phyloP scores from a whole-genome alignment of 2,113 vertebrate species.

The Callithrix jacchus region DNA sequence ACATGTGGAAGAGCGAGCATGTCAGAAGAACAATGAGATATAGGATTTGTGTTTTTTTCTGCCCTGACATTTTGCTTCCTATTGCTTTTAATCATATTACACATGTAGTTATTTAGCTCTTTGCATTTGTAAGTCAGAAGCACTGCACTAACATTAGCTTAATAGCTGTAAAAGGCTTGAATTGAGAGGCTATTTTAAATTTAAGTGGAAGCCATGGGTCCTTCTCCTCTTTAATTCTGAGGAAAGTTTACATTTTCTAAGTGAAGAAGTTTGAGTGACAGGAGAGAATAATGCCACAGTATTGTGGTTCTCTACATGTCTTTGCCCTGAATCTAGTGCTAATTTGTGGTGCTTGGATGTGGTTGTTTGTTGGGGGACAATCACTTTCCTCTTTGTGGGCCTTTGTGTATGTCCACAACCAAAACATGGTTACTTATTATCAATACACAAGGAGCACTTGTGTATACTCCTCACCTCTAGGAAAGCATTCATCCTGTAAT shows the following conservation, averaged over 20 bases:
- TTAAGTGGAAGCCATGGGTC: background rate
- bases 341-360: background rate
- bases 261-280: background rate
- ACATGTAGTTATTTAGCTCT: slow-evolving; percentile 15
- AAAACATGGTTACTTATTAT: background rate
- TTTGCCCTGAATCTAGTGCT: background rate
- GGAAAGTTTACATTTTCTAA: slow-evolving; percentile 25
- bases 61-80: background rate
- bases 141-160: slow-evolving; percentile 7
- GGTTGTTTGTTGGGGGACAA: background rate
- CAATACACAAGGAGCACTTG: background rate
- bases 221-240: background rate
- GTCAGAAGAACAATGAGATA: slow-evolving; percentile 44
- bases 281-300: background rate
- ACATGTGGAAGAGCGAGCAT: background rate
- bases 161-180: slow-evolving; percentile 24
- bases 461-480: background rate
- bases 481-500: background rate
- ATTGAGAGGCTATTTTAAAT: slow-evolving; percentile 26
- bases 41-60: background rate
- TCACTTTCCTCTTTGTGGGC: background rate
- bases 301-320: background rate
- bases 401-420: background rate
- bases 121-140: slow-evolving; percentile 11
- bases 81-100: slow-evolving; percentile 35